These are phyloP conservation scores for Squalus acanthias DNA, from an alignment of 2,797 vertebrate genomes.

Conservation along the genomic window DNA sequence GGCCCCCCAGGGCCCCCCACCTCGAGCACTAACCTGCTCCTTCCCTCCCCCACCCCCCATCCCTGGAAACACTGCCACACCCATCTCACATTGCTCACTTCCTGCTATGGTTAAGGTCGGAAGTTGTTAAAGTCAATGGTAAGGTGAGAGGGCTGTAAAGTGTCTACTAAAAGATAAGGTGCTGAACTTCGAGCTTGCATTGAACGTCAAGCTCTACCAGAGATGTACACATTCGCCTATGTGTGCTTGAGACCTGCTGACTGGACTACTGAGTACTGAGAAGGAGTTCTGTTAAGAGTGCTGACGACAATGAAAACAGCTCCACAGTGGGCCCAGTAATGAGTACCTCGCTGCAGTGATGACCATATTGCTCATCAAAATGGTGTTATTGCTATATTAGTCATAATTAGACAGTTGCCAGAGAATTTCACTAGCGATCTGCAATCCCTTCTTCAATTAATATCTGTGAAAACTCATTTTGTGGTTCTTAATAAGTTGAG, in stretches of 20 bases:
- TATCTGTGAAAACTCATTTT: neutral
- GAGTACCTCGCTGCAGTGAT: neutral
- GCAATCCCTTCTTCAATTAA: neutral
- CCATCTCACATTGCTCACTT: neutral
- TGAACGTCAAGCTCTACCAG: neutral
- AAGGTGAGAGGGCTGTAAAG: too few relatives aligned
- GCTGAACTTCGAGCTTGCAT: neutral
- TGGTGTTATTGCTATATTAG: neutral
- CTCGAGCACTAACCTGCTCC: neutral
- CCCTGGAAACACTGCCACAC: neutral
- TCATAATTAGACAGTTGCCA: slow-evolving; percentile 31
- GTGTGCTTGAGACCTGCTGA: neutral
- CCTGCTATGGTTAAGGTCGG: neutral
- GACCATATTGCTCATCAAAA: neutral
- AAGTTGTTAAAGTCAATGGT: neutral
- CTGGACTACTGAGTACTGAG: neutral
- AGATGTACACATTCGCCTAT: neutral
- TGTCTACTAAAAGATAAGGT: neutral
- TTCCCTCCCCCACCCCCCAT: neutral
- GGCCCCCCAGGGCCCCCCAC: too few relatives aligned
- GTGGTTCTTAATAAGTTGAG: neutral
- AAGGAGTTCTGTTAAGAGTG: neutral
- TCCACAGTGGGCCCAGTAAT: neutral
- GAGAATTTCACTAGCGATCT: neutral
- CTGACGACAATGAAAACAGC: neutral